Conservation (phyloP, 2,113 vertebrate genomes). For the Struthio camelus region DNA sequence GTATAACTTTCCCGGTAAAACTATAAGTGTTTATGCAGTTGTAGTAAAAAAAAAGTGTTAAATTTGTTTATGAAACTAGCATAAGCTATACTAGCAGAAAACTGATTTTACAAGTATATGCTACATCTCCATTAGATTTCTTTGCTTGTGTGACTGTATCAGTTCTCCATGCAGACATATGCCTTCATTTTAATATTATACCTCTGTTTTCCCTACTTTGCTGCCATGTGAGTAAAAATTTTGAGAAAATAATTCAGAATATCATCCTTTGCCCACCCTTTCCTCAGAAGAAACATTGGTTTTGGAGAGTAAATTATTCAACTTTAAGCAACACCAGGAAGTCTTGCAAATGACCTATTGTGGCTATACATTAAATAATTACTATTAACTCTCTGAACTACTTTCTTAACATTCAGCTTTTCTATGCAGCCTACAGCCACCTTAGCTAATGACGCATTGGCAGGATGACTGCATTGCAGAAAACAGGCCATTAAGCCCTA, state of each 20-base stretch:
- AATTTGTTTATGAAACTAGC: background rate
- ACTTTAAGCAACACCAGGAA: background rate
- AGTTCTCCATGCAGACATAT: background rate
- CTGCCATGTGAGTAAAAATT: background rate
- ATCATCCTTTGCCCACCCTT: background rate
- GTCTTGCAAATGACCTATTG: background rate
- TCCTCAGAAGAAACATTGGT: background rate
- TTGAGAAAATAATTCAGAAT: background rate
- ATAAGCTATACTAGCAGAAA: background rate
- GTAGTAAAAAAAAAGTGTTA: background rate
- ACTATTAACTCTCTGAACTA: background rate
- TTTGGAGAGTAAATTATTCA: background rate
- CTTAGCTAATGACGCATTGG: background rate
- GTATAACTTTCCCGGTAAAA: background rate
- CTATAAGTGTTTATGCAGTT: background rate
- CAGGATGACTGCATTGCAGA: background rate
- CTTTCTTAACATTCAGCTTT: background rate
- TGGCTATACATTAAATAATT: background rate
- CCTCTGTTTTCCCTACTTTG: background rate
- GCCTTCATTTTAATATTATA: background rate
- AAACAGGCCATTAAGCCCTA: background rate
- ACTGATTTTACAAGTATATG: background rate
- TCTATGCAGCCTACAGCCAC: background rate
- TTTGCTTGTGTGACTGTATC: background rate
- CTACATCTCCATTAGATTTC: background rate